A percentile compares a stretch with the other conserved stretches of the same genome.
Conservation (phyloP, 2,113 vertebrate species). For the Malurus cyaneus region DNA sequence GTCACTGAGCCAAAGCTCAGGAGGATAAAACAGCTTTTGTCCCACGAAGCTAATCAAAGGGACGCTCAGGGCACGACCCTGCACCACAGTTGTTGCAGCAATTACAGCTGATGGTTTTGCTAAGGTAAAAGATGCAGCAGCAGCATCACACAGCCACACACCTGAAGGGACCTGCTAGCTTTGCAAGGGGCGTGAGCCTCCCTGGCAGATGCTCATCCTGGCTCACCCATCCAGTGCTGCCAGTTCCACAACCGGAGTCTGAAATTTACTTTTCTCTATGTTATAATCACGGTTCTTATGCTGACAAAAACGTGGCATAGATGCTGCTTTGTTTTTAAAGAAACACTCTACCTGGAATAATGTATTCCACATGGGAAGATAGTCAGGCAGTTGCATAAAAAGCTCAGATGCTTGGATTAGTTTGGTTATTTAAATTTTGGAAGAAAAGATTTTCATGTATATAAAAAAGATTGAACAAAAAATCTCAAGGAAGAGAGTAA, state of each 20-base stretch:
- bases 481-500: not conserved
- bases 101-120: not conserved
- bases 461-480: not conserved
- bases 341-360: not conserved
- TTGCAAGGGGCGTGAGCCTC: fast-evolving
- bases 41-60: not conserved
- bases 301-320: not conserved
- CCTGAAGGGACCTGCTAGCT: not conserved
- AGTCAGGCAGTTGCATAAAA: not conserved
- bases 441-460: not conserved
- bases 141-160: not conserved
- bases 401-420: not conserved
- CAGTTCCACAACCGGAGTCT: not conserved
- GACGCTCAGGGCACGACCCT: not conserved
- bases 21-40: not conserved
- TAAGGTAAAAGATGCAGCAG: not conserved
- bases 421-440: not conserved
- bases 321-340: not conserved
- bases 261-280: not conserved
- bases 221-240: no score
- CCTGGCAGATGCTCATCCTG: not conserved
- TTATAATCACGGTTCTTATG: not conserved
- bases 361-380: not conserved
- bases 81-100: not conserved
- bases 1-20: not conserved